Evolutionary conservation across 2,113 vertebrate genomes (phyloP).

Genomic region (Accipiter virgatus): DNA sequence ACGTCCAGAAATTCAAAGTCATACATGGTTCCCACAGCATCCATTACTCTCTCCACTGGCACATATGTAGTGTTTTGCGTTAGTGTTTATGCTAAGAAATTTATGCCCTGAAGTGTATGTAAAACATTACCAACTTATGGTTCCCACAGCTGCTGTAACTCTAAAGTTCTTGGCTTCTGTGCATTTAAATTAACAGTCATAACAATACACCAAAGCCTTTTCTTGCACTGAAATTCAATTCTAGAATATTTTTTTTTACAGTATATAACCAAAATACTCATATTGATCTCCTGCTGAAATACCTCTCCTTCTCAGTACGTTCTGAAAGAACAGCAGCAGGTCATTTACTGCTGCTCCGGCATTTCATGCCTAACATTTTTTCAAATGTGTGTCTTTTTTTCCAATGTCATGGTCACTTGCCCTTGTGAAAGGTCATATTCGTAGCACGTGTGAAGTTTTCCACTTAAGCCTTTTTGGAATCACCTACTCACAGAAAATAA

Average conservation of each 20-base stretch:
- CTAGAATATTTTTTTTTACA: not conserved
- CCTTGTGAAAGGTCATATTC: not conserved
- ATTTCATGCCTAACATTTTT: not conserved
- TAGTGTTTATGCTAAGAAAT: slow-evolving; percentile 42
- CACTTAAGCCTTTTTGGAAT: not conserved
- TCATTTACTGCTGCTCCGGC: not conserved
- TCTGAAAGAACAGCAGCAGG: not conserved
- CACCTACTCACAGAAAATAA: not conserved
- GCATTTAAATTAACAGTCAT: not conserved
- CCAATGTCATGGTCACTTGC: not conserved
- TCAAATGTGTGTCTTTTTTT: not conserved
- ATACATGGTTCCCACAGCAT: slow-evolving; percentile 24
- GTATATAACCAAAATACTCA: not conserved
- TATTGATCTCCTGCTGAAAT: not conserved
- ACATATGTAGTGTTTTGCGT: not conserved
- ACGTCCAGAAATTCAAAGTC: slow-evolving; percentile 53
- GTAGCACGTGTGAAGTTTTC: not conserved
- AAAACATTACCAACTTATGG: slow-evolving; percentile 29
- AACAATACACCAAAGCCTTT: not conserved
- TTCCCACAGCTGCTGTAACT: slow-evolving; percentile 10
- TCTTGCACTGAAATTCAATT: slow-evolving; percentile 17
- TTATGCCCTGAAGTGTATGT: not conserved
- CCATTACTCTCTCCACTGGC: slow-evolving; percentile 29
- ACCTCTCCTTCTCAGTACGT: not conserved
- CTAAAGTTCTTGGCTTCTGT: slow-evolving; percentile 5